These are phyloP conservation scores for Urocolius indicus DNA, from an alignment of 2,113 vertebrate species.

Conservation along the genomic window DNA sequence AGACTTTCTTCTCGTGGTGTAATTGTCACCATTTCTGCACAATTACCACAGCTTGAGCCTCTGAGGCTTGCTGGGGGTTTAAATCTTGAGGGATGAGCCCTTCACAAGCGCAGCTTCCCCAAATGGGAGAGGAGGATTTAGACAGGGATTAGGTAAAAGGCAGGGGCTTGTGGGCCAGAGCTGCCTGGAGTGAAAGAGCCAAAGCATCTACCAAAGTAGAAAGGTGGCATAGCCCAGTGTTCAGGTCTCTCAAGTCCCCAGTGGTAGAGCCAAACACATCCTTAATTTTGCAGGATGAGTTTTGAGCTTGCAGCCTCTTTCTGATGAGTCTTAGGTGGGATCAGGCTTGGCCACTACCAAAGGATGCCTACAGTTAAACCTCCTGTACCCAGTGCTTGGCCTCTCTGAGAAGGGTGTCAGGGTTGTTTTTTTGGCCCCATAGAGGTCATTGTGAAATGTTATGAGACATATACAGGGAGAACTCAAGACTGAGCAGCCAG, in stretches of 20 bases:
- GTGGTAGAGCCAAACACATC: neutral
- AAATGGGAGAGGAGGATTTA: neutral
- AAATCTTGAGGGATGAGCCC: neutral
- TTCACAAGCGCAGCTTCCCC: fast-evolving
- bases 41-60: neutral
- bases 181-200: neutral
- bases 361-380: neutral
- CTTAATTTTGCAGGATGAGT: neutral
- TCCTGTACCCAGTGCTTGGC: neutral
- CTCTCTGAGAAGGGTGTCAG: neutral
- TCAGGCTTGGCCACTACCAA: neutral
- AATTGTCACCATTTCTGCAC: neutral
- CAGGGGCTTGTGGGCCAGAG: neutral
- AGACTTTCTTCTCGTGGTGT: neutral
- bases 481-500: neutral
- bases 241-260: neutral
- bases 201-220: neutral
- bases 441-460: neutral
- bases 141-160: neutral
- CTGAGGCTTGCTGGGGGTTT: neutral
- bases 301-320: neutral
- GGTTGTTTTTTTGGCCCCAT: neutral
- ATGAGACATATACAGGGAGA: no score
- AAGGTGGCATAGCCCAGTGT: neutral
- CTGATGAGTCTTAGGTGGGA: neutral